Evolutionary conservation across 2,888 invertebrate genomes (phyloP).

Genomic region (Lasioglossum malachurum): DNA sequence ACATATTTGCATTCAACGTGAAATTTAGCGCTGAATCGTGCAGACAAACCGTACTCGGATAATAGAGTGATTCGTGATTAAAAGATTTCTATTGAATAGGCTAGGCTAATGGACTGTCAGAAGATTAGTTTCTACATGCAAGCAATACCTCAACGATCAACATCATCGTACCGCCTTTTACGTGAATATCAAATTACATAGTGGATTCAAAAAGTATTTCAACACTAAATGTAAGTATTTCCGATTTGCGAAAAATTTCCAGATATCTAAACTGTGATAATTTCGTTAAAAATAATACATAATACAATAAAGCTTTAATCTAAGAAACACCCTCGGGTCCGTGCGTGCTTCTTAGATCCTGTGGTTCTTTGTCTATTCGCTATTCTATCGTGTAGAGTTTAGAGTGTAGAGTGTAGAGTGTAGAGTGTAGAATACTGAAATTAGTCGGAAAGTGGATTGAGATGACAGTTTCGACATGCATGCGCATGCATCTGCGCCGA

Average conservation of each 20-base stretch:
- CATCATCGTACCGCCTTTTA: background rate
- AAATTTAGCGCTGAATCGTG: slow-evolving; percentile 33
- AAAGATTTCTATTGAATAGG: background rate
- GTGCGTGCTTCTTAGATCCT: no score
- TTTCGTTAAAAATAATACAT: background rate
- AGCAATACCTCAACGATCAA: background rate
- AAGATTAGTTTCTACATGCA: background rate
- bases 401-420: no score
- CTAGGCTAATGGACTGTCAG: background rate
- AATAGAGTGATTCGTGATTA: slow-evolving; percentile 10
- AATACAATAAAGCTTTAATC: no score
- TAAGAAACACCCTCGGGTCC: no score
- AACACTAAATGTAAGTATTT: no score
- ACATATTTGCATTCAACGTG: slow-evolving; percentile 38
- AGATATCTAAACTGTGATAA: background rate
- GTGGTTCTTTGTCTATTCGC: no score
- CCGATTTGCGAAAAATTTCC: no score
- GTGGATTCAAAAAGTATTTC: no score
- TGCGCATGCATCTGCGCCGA: background rate
- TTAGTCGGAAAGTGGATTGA: background rate
- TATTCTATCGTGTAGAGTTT: no score
- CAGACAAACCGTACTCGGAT: background rate
- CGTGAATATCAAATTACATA: background rate
- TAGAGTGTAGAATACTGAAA: background rate
- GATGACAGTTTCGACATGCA: background rate